phyloP scores from a whole-genome alignment of 37 sponge, comb jelly and placozoan genomes.

The Chondrilla cf. caribensis region DNA sequence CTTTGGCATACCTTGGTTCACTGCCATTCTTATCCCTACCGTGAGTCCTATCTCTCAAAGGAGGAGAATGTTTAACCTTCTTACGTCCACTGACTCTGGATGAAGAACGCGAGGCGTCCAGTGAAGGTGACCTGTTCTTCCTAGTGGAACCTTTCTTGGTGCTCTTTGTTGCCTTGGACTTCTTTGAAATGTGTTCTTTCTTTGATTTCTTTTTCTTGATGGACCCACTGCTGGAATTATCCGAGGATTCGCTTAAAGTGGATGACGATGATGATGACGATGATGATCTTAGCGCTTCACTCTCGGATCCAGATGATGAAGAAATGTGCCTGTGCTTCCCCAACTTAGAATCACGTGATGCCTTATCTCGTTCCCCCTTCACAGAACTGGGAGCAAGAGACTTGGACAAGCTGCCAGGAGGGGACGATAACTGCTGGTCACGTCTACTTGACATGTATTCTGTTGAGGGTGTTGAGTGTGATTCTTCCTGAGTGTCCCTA shows the following conservation, averaged over 20 bases:
- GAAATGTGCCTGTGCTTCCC: too few relatives aligned
- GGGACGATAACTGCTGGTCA: background rate
- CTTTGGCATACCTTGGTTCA: constrained; percentile 9
- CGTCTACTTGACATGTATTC: too few relatives aligned
- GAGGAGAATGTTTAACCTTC: constrained; percentile 4
- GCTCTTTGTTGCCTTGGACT: background rate
- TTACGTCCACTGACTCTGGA: background rate
- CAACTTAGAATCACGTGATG: too few relatives aligned
- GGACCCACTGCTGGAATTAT: background rate
- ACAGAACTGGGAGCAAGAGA: too few relatives aligned
- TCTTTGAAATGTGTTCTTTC: background rate
- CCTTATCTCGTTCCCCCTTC: too few relatives aligned
- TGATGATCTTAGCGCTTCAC: background rate
- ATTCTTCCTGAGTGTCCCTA: too few relatives aligned
- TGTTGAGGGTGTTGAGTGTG: too few relatives aligned
- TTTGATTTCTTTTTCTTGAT: background rate
- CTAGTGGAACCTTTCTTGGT: background rate
- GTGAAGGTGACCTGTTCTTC: too few relatives aligned
- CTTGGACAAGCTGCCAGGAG: background rate
- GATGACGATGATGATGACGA: background rate
- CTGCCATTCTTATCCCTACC: background rate
- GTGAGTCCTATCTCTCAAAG: background rate
- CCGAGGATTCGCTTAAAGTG: background rate
- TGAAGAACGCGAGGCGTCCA: background rate
- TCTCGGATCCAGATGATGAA: too few relatives aligned